These are phyloP conservation scores for Periophthalmus magnuspinnatus DNA, from an alignment of 2,797 vertebrate genomes.

Conservation along the genomic window DNA sequence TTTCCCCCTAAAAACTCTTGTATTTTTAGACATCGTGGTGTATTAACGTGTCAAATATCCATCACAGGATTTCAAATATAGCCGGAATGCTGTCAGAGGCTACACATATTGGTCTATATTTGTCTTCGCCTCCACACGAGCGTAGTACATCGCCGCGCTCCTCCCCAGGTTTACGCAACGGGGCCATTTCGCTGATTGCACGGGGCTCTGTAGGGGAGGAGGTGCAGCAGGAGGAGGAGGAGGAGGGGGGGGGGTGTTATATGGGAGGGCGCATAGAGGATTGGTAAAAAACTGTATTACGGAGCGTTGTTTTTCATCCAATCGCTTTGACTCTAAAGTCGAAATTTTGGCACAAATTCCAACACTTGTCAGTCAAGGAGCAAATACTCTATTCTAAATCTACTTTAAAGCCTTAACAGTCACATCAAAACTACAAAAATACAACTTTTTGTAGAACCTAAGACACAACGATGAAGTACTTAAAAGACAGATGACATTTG, in stretches of 20 bases:
- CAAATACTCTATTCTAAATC: no score
- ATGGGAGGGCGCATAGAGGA: conserved; percentile 40
- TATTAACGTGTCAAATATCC: conserved; percentile 25
- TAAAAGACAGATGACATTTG: no score
- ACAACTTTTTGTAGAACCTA: no score
- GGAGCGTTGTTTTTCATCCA: no score
- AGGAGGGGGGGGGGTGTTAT: conserved; percentile 52
- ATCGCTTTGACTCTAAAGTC: no score
- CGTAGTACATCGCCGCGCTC: conserved; percentile 40
- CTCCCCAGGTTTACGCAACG: conserved; percentile 52
- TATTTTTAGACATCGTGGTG: conserved; percentile 4
- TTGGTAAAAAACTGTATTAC: conserved; percentile 59
- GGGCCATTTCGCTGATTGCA: conserved; percentile 76
- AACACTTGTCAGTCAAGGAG: no score
- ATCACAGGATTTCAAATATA: conserved; percentile 9
- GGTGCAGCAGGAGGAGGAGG: no score
- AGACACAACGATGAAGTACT: no score
- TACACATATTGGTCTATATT: conserved; percentile 26
- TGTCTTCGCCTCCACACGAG: conserved; percentile 40
- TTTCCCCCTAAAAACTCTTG: not conserved
- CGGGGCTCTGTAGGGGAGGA: conserved; percentile 61
- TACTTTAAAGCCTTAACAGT: no score
- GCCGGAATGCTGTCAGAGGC: conserved; percentile 7
- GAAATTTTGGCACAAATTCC: no score
- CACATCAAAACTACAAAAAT: no score